Conservation (phyloP, 2,888 invertebrate species). For the Pediacus dermestoides region DNA sequence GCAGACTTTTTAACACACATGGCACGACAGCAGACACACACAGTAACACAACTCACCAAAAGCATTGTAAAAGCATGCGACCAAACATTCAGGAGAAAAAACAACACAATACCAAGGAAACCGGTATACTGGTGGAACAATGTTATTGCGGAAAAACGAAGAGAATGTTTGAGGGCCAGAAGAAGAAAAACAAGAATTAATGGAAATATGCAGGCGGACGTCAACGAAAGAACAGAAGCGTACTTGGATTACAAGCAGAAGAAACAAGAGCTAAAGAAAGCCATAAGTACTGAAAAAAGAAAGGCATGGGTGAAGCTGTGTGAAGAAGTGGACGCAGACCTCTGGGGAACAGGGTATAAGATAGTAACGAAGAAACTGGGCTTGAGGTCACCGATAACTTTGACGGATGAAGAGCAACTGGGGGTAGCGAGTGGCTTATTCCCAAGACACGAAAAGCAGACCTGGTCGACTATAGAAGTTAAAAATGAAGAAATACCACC, state of each 20-base stretch:
- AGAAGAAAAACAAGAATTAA: not conserved
- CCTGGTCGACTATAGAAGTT: no score
- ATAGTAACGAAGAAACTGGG: slow-evolving; percentile 11
- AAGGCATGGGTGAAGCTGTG: slow-evolving; percentile 11
- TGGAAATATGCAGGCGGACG: not conserved
- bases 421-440: slow-evolving; percentile 10
- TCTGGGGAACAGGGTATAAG: slow-evolving; percentile 15
- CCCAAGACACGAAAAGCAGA: slow-evolving; percentile 6
- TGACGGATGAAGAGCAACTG: slow-evolving; percentile 6
- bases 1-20: slow-evolving; percentile 31
- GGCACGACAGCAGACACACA: no score
- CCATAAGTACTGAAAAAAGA: slow-evolving; percentile 5
- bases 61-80: no score
- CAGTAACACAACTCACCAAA: no score
- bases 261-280: slow-evolving; percentile 5
- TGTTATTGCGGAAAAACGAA: no score
- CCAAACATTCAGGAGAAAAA: no score
- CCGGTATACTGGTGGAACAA: no score
- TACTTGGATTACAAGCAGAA: not conserved
- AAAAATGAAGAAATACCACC: no score
- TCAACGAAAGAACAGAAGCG: not conserved
- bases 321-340: slow-evolving; percentile 14
- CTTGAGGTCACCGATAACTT: not conserved
- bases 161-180: no score
- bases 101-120: no score